Evolutionary conservation across 2,113 vertebrate genomes (phyloP).

Genomic region (Laticauda laticaudata): DNA sequence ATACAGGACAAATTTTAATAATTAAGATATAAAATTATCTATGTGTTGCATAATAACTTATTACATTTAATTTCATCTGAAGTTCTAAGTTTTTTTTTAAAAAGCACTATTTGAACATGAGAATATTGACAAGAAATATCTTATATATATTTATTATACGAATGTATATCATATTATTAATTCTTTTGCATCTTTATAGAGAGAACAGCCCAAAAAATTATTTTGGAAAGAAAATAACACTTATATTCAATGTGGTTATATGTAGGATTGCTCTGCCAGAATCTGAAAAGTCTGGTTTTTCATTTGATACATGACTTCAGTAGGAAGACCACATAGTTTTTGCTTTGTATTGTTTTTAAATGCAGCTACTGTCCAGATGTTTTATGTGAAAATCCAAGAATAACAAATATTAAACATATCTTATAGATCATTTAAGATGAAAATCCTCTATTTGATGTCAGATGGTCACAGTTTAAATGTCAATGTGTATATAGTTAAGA

Average conservation of each 20-base stretch:
- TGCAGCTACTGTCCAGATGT: not conserved
- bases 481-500: not conserved
- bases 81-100: not conserved
- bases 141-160: not conserved
- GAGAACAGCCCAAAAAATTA: not conserved
- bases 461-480: not conserved
- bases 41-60: conserved; percentile 34
- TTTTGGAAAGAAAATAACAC: not conserved
- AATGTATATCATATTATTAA: not conserved
- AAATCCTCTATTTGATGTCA: not conserved
- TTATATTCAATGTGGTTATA: not conserved
- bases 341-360: not conserved
- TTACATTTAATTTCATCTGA: conserved; percentile 3
- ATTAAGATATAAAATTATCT: conserved; percentile 57
- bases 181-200: not conserved
- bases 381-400: conserved; percentile 3
- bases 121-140: not conserved
- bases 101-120: not conserved
- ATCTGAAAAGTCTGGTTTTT: not conserved
- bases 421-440: not conserved
- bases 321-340: not conserved
- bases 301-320: not conserved
- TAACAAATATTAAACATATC: not conserved
- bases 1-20: conserved; percentile 58
- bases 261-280: not conserved